Evolutionary conservation across 2,888 invertebrate genomes (phyloP).

Genomic region (Sipunculus nudus): DNA sequence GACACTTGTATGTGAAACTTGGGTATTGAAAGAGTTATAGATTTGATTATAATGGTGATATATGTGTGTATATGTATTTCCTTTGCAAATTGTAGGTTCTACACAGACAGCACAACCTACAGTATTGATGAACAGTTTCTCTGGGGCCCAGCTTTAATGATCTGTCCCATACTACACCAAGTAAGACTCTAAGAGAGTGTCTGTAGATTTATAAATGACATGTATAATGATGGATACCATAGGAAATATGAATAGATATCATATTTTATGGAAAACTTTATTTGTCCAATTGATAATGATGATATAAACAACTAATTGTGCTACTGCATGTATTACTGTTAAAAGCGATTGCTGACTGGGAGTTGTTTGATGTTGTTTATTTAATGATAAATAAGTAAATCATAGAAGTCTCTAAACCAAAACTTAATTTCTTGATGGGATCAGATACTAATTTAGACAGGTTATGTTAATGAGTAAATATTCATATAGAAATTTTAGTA

Average conservation of each 20-base stretch:
- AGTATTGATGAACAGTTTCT: conserved; percentile 57
- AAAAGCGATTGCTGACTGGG: too few species aligned
- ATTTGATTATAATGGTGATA: neutral
- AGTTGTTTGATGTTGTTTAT: too few species aligned
- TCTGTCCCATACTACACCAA: conserved; percentile 58
- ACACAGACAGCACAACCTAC: conserved; percentile 42
- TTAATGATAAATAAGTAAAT: too few species aligned
- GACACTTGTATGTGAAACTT: too few species aligned
- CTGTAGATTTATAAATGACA: conserved; percentile 10
- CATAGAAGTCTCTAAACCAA: too few species aligned
- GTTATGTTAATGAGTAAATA: too few species aligned
- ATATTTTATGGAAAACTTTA: neutral
- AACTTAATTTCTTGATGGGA: too few species aligned
- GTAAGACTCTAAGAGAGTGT: conserved; percentile 37
- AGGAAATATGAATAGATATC: neutral
- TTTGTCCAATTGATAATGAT: neutral
- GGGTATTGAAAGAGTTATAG: too few species aligned
- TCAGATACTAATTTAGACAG: too few species aligned
- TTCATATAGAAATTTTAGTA: too few species aligned
- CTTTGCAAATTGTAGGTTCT: conserved; percentile 44
- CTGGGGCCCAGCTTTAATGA: conserved; percentile 66
- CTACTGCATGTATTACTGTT: too few species aligned
- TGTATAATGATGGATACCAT: conserved; percentile 17
- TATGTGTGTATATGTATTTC: neutral
- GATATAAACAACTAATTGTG: too few species aligned